Percentiles rank a stretch among this genome's conserved stretches.
These are phyloP conservation scores for Mastomys coucha DNA, from an alignment of 2,113 vertebrate species.

Conservation along the genomic window DNA sequence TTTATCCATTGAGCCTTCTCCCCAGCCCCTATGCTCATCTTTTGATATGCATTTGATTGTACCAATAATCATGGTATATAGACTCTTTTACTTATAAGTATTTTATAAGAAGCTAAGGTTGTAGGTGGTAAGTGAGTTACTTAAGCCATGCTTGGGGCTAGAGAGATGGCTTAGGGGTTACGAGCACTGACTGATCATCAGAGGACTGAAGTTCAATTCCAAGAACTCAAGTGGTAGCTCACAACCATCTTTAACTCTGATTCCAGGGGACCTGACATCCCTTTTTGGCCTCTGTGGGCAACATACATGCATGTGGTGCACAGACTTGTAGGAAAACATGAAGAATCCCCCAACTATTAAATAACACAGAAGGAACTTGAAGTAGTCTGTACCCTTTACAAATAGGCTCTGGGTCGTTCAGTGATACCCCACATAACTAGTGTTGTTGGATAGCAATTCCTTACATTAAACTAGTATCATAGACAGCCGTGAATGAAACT, in stretches of 20 bases:
- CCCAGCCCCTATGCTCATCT: not conserved
- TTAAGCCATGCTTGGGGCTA: not conserved
- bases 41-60: not conserved
- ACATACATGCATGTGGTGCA: not conserved
- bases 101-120: not conserved
- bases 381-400: not conserved
- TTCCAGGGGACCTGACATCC: not conserved
- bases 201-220: not conserved
- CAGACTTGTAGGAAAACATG: not conserved
- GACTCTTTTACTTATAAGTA: too few relatives aligned
- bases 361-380: not conserved
- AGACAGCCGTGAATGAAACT: not conserved
- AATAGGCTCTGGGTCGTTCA: not conserved
- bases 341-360: not conserved
- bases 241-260: not conserved
- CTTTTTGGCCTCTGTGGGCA: not conserved
- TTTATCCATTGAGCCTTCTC: not conserved
- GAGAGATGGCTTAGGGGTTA: not conserved
- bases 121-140: not conserved
- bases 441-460: not conserved
- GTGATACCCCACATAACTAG: not conserved
- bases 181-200: not conserved
- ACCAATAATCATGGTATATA: not conserved
- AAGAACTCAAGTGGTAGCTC: not conserved
- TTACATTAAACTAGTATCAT: not conserved